These are phyloP conservation scores for Hoplodrina ambigua DNA, from an alignment of 2,888 invertebrate genomes.

Conservation along the genomic window DNA sequence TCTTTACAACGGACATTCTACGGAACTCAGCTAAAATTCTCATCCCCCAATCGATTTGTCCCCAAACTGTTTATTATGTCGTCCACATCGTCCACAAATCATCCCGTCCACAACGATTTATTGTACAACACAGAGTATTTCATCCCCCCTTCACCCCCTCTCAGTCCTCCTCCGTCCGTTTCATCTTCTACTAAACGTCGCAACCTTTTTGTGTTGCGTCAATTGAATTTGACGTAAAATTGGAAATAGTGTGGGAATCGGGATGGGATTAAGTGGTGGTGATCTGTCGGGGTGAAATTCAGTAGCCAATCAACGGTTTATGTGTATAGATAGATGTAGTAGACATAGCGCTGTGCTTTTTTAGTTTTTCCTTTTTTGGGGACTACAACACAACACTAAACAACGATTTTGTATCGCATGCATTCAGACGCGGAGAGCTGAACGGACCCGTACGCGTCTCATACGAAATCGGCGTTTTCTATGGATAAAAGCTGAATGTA, in stretches of 20 bases:
- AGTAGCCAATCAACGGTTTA: background rate
- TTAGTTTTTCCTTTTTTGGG: too few species aligned
- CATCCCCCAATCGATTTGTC: constrained; percentile 26
- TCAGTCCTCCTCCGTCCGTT: background rate
- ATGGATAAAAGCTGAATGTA: too few species aligned
- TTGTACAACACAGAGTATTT: constrained; percentile 49
- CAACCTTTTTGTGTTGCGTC: constrained; percentile 47
- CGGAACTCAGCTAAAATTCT: constrained; percentile 13
- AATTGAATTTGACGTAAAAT: constrained; percentile 56
- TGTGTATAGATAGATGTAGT: background rate
- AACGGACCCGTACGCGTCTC: too few species aligned
- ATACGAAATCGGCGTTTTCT: too few species aligned
- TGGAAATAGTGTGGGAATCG: constrained; percentile 25
- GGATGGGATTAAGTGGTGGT: background rate
- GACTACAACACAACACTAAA: too few species aligned
- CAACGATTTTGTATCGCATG: too few species aligned
- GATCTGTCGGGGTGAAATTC: background rate
- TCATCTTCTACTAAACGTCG: constrained; percentile 40
- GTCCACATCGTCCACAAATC: constrained; percentile 56
- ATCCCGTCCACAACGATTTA: constrained; percentile 53
- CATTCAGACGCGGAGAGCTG: too few species aligned
- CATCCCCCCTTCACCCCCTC: constrained; percentile 10
- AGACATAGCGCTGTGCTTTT: too few species aligned
- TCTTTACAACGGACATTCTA: background rate
- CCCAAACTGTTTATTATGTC: constrained; percentile 55